Percentiles rank a stretch among this genome's conserved stretches.
phyloP scores from a whole-genome alignment of 2,888 invertebrate genomes.

The Fissipunctia ypsillon region DNA sequence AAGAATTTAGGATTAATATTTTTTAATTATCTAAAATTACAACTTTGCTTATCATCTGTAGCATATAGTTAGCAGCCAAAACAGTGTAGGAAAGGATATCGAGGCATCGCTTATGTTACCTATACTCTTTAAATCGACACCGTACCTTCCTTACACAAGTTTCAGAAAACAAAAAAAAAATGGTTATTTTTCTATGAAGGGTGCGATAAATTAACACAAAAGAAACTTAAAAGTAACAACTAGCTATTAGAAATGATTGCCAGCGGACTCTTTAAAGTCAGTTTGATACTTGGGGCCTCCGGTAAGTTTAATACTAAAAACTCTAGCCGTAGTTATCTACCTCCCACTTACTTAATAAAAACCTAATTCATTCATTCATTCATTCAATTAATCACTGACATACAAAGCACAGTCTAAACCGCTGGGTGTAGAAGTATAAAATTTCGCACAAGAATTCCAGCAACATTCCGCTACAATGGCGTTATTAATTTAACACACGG shows the following conservation, averaged over 20 bases:
- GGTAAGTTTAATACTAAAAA: neutral
- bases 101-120: neutral
- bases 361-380: neutral
- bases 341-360: neutral
- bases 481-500: too few species aligned
- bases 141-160: neutral
- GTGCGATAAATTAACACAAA: neutral
- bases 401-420: neutral
- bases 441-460: neutral
- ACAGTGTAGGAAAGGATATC: neutral
- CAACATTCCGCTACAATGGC: too few species aligned
- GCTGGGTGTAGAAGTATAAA: neutral
- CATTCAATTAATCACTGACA: neutral
- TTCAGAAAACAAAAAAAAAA: neutral
- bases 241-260: neutral
- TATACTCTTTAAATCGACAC: neutral
- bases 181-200: neutral
- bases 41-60: neutral
- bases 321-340: neutral
- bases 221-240: neutral
- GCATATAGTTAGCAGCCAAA: neutral
- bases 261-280: neutral
- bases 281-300: neutral
- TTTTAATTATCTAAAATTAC: neutral
- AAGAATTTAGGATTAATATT: too few species aligned